Percentiles rank a stretch among this genome's conserved stretches.
These are phyloP conservation scores for Telenomus remus DNA, from an alignment of 1,140 invertebrate species.

Conservation along the genomic window DNA sequence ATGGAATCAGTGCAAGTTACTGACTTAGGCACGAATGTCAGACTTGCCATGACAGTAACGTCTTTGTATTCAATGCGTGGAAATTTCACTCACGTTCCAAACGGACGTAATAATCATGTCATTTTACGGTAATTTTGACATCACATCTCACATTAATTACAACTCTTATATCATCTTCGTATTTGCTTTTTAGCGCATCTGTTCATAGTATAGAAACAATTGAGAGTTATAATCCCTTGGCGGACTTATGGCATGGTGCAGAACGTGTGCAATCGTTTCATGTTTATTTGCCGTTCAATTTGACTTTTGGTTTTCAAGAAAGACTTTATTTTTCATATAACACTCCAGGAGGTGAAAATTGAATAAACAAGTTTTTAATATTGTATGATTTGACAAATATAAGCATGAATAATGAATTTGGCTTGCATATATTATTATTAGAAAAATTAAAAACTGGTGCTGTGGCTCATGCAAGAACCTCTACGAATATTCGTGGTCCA, in stretches of 20 bases:
- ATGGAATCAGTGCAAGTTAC: slow-evolving; percentile 74
- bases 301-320: slow-evolving; percentile 69
- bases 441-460: slow-evolving; percentile 68
- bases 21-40: slow-evolving; percentile 77
- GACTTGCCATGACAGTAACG: slow-evolving; percentile 73
- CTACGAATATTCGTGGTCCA: slow-evolving; percentile 66
- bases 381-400: too few relatives aligned
- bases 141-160: background rate
- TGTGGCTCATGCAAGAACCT: slow-evolving; percentile 65
- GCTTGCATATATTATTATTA: slow-evolving; percentile 23
- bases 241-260: slow-evolving; percentile 77
- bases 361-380: too few relatives aligned
- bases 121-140: slow-evolving; percentile 73
- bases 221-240: slow-evolving; percentile 78
- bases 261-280: slow-evolving; percentile 78
- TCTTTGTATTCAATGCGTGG: slow-evolving; percentile 77
- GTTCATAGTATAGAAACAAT: slow-evolving; percentile 77
- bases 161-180: too few relatives aligned
- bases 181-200: slow-evolving; percentile 72
- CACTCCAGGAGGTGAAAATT: slow-evolving; percentile 64
- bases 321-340: slow-evolving; percentile 70
- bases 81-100: slow-evolving; percentile 74
- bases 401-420: too few relatives aligned
- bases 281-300: slow-evolving; percentile 77
- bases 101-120: slow-evolving; percentile 76